These are phyloP conservation scores for Hoplias malabaricus DNA, from an alignment of 2,113 vertebrate genomes.

Conservation along the genomic window DNA sequence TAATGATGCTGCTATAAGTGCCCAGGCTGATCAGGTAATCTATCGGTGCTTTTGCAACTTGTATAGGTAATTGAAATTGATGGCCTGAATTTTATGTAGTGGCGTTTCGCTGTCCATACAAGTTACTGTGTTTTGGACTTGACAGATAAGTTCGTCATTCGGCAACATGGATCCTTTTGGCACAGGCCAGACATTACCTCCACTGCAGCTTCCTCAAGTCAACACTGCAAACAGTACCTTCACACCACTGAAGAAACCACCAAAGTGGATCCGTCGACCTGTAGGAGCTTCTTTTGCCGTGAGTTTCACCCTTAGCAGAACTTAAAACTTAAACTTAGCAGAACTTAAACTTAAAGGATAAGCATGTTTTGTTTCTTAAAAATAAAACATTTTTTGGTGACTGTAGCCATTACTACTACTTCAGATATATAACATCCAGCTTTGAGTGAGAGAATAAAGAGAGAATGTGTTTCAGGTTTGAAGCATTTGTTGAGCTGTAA, in stretches of 20 bases:
- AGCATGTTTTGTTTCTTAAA: no score
- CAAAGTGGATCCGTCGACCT: constrained; percentile 91
- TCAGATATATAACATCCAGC: no score
- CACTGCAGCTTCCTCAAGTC: constrained; percentile 86
- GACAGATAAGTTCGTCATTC: constrained; percentile 88
- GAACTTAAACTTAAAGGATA: no score
- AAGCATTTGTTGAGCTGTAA: no score
- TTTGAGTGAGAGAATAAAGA: no score
- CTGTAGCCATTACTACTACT: no score
- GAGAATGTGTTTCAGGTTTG: no score
- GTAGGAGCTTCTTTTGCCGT: constrained; percentile 93
- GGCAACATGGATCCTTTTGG: constrained; percentile 94
- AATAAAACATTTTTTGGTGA: no score
- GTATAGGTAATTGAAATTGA: no score
- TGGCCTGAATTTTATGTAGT: no score
- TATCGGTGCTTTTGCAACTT: no score
- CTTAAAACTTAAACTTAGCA: neutral
- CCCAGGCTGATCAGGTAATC: constrained; percentile 81
- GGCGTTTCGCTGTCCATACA: neutral
- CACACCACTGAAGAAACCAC: constrained; percentile 90
- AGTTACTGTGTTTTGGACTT: constrained; percentile 20
- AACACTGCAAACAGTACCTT: constrained; percentile 63
- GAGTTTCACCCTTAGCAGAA: constrained; percentile 51
- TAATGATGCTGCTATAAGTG: constrained; percentile 78
- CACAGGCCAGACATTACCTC: constrained; percentile 85